These are phyloP conservation scores for Callimorpha dominula DNA, from an alignment of 2,888 invertebrate genomes.

Conservation along the genomic window DNA sequence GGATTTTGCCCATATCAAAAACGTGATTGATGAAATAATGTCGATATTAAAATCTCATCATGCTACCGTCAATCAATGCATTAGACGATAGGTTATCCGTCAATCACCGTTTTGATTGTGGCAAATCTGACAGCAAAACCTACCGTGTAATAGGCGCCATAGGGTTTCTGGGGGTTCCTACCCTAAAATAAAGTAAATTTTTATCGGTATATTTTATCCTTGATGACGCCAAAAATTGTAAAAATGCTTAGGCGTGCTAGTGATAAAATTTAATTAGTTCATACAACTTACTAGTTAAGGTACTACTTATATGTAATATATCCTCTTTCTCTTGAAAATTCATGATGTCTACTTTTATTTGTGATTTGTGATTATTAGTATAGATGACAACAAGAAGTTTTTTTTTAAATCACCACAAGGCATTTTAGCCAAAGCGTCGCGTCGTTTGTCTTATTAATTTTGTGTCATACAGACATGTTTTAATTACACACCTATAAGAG, in stretches of 20 bases:
- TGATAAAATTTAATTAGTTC: too few species aligned
- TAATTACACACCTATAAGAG: constrained; percentile 14
- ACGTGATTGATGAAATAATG: too few species aligned
- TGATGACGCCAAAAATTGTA: background rate
- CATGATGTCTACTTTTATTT: background rate
- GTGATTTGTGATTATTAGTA: too few species aligned
- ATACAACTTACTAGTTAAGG: too few species aligned
- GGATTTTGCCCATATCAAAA: too few species aligned
- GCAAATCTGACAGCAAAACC: too few species aligned
- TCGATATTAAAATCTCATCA: too few species aligned
- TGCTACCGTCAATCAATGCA: too few species aligned
- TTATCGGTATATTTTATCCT: background rate
- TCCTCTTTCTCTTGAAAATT: background rate
- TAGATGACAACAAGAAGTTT: background rate
- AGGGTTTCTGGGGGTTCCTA: background rate
- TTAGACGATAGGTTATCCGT: too few species aligned
- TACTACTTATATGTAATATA: background rate
- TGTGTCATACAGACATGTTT: constrained; percentile 3
- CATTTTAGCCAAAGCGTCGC: background rate
- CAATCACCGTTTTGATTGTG: too few species aligned
- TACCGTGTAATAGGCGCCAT: too few species aligned
- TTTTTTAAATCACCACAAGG: background rate
- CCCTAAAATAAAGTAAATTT: background rate
- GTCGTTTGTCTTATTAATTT: constrained; percentile 6
- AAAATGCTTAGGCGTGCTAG: background rate